phyloP scores from a whole-genome alignment of 2,113 vertebrate genomes.

The rat (Rattus norvegicus) region GRCr8 NC_086033.1:101949001-101949500 shows the following conservation, averaged over 20 bases:
- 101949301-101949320: not conserved
- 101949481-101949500: conserved; percentile 12
- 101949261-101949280: too few species aligned
- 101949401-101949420: not conserved
- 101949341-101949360: not conserved
- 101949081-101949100: not conserved
- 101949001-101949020: not conserved
- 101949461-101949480: conserved; percentile 47
- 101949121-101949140: not conserved
- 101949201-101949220: not conserved
- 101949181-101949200: not conserved
- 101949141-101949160: not conserved
- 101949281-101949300: not conserved
- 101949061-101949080: not conserved
- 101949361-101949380: accelerated
- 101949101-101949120: not conserved
- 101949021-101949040: not conserved
- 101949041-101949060: not conserved
- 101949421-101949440: not conserved
- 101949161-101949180: not conserved
- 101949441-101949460: not conserved
- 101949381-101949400: not conserved
- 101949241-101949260: not conserved
- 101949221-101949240: not conserved
- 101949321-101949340: not conserved